phyloP scores from a whole-genome alignment of 2,113 vertebrate genomes.

The Caracal caracal region DNA sequence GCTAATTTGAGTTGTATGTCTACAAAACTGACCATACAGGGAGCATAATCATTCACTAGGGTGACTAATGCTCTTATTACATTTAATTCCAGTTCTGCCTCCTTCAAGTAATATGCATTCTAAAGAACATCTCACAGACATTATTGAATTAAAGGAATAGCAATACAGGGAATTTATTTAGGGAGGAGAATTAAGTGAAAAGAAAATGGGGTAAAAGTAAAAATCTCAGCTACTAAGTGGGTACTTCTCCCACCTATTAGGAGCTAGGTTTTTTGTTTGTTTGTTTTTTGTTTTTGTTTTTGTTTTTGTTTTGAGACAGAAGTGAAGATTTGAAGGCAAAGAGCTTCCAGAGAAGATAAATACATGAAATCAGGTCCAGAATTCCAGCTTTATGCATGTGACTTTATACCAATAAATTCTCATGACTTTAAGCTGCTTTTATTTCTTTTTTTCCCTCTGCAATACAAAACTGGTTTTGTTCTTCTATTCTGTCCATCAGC shows the following conservation, averaged over 20 bases:
- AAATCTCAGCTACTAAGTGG: not conserved
- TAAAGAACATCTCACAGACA: not conserved
- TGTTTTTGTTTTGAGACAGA: not conserved
- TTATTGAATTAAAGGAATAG: not conserved
- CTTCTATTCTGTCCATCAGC: not conserved
- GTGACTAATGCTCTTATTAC: not conserved
- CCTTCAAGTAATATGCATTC: not conserved
- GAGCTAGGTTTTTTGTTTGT: not conserved
- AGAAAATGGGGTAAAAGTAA: not conserved
- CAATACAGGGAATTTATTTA: not conserved
- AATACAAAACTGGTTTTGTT: slow-evolving; percentile 24
- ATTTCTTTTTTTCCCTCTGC: not conserved
- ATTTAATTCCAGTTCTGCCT: not conserved
- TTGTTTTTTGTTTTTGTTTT: too few species aligned
- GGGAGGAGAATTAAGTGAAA: not conserved
- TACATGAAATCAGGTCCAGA: not conserved
- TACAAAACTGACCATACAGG: not conserved
- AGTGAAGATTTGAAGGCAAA: not conserved
- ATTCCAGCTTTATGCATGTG: not conserved
- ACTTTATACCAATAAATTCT: not conserved
- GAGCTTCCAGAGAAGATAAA: not conserved
- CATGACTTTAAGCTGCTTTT: not conserved
- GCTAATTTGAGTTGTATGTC: not conserved
- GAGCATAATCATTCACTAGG: not conserved
- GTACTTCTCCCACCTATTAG: not conserved